phyloP scores from a whole-genome alignment of 2,113 vertebrate genomes.

The Notechis scutatus region DNA sequence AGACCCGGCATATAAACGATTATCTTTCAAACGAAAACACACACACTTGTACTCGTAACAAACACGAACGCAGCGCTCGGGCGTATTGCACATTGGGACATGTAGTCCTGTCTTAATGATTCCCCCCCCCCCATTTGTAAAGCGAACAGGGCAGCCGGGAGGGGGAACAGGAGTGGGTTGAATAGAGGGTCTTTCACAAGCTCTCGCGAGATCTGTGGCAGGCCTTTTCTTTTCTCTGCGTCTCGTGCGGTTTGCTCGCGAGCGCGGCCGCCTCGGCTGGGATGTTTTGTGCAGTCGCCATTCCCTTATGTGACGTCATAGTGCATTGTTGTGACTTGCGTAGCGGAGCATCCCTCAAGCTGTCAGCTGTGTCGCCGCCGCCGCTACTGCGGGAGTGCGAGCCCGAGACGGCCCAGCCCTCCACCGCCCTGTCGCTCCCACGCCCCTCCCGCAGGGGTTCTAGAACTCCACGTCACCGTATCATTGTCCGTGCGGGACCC shows the following conservation, averaged over 20 bases:
- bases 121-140: neutral
- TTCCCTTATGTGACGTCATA: conserved; percentile 64
- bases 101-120: neutral
- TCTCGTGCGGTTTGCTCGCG: conserved; percentile 43
- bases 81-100: conserved; percentile 11
- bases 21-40: neutral
- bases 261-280: conserved; percentile 36
- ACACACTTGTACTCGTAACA: neutral
- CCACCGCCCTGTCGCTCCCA: conserved; percentile 5
- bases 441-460: conserved; percentile 40
- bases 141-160: neutral
- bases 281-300: conserved; percentile 55
- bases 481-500: conserved; percentile 35
- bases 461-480: conserved; percentile 25
- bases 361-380: conserved; percentile 58
- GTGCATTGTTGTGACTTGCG: conserved; percentile 66
- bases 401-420: conserved; percentile 34
- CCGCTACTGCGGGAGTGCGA: conserved; percentile 34
- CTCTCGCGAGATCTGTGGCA: conserved; percentile 55
- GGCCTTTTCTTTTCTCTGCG: conserved; percentile 8
- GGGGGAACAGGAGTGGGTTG: conserved; percentile 2
- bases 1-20: neutral
- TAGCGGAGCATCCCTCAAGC: conserved; percentile 61
- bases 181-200: neutral
- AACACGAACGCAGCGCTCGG: neutral